These are phyloP conservation scores for Microvelia longipes DNA, from an alignment of 1,140 invertebrate species.

Conservation along the genomic window DNA sequence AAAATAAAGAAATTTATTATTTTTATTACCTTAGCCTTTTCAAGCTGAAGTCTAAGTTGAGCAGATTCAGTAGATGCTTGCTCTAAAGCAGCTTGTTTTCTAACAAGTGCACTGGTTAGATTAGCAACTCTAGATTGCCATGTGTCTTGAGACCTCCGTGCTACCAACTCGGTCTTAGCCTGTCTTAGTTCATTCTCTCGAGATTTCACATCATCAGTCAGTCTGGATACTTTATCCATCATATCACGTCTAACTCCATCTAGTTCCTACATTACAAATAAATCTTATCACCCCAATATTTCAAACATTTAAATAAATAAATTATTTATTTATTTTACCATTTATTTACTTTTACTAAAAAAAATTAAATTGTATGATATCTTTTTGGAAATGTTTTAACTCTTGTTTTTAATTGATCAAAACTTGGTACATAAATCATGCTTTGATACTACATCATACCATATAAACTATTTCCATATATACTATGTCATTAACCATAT, in stretches of 20 bases:
- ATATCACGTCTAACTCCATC: not conserved
- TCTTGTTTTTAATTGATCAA: too few relatives aligned
- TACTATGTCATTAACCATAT: too few relatives aligned
- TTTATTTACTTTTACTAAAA: too few relatives aligned
- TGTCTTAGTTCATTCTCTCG: not conserved
- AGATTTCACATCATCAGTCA: not conserved
- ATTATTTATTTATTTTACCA: too few relatives aligned
- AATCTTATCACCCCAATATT: too few relatives aligned
- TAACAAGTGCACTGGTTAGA: not conserved
- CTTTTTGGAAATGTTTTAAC: too few relatives aligned
- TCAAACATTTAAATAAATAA: too few relatives aligned
- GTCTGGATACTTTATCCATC: not conserved
- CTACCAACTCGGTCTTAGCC: not conserved
- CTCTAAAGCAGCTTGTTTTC: slow-evolving; percentile 1
- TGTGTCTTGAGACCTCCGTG: not conserved
- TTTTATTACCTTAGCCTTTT: not conserved
- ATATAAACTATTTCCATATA: too few relatives aligned
- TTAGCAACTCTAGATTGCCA: not conserved
- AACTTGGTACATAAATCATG: too few relatives aligned
- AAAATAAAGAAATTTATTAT: not conserved
- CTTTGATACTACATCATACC: too few relatives aligned
- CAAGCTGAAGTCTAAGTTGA: not conserved
- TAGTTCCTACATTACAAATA: not conserved
- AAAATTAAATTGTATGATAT: too few relatives aligned
- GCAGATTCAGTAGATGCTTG: not conserved